Base-by-base conservation (phyloP, 2,113 vertebrate genomes). In the Xerus inauris region DNA sequence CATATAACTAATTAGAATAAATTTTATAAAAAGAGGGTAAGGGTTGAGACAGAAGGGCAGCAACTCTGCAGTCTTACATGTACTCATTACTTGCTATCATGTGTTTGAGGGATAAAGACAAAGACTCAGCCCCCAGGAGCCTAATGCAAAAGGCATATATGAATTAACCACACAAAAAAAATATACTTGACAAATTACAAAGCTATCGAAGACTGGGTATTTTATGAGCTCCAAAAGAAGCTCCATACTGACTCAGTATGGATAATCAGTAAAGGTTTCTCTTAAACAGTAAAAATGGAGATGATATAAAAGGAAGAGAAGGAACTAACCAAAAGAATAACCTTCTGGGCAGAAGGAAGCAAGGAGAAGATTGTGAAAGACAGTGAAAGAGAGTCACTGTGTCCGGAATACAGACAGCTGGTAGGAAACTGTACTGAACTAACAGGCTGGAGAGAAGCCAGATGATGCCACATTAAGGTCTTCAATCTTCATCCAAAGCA, bases 161-260 rank as follows among this genome's bases (percentile, higher is more conserved):
- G 0, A 83, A 87, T 67, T 71, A 76, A 96, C 42, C 8, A 85
- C 22, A 87, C 6, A 49, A 76, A 71, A 49, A 89, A 45, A 77
- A 1, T n/a, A 57, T 54, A 14, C n/a, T 20, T n/a, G 47, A 86
- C 35, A 72, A 91, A 89, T 19, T 22, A 76, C 26, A 35, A 72
- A 0, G 22, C 35, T 76, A 40, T 51, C 76, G 57, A 86, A 67
- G 38, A 80, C 32, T 8, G 10, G 14, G 8, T 65, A 81, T 95
- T 92, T 80, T 57, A 64, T 79, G 73, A 95, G 19, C 6, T 91
- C 65, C n/a, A 84, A 91, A 80, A 51, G 45, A 88, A 73, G n/a
- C n/a, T n/a, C n/a, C n/a, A n/a, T n/a, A n/a, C n/a, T n/a, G n/a
- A n/a, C n/a, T n/a, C n/a, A 82, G 32, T 84, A 49, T 90, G 22